phyloP scores from a whole-genome alignment of 37 sponge, comb jelly and placozoan species.

The Theonella swinhoei region DNA sequence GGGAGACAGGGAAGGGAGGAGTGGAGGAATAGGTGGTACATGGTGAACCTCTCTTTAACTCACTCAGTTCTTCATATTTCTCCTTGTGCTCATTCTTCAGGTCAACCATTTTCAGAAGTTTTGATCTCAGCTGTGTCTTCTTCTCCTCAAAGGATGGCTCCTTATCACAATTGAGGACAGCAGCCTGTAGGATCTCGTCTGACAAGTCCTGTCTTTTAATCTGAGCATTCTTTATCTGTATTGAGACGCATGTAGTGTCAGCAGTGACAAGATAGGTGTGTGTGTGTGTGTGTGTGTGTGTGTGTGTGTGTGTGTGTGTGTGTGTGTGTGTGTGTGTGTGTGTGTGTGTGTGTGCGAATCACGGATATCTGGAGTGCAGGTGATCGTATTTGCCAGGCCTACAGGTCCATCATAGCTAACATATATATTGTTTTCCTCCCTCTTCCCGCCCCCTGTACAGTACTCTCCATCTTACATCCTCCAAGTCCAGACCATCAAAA shows the following conservation, averaged over 20 bases:
- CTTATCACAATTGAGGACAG: slow-evolving; percentile 28
- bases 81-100: slow-evolving; percentile 44
- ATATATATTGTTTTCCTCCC: too few species aligned
- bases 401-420: too few species aligned
- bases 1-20: neutral
- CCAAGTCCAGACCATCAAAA: slow-evolving; percentile 40
- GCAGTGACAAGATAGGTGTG: too few species aligned
- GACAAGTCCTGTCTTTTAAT: neutral
- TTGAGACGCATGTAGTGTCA: too few species aligned
- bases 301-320: too few species aligned
- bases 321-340: too few species aligned
- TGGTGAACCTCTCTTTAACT: neutral
- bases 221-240: slow-evolving; percentile 32
- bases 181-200: slow-evolving; percentile 32
- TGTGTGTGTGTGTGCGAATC: too few species aligned
- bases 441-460: too few species aligned
- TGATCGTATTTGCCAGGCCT: too few species aligned
- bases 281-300: too few species aligned
- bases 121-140: slow-evolving; percentile 4
- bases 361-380: too few species aligned
- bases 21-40: neutral
- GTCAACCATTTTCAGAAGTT: neutral
- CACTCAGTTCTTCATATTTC: slow-evolving; percentile 39
- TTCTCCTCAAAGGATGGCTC: slow-evolving; percentile 37
- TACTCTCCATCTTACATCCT: slow-evolving; percentile 41